Percentiles rank a stretch among this genome's conserved stretches.
Evolutionary conservation across 2,113 vertebrate genomes (phyloP).

Genomic region (Apus apus): DNA sequence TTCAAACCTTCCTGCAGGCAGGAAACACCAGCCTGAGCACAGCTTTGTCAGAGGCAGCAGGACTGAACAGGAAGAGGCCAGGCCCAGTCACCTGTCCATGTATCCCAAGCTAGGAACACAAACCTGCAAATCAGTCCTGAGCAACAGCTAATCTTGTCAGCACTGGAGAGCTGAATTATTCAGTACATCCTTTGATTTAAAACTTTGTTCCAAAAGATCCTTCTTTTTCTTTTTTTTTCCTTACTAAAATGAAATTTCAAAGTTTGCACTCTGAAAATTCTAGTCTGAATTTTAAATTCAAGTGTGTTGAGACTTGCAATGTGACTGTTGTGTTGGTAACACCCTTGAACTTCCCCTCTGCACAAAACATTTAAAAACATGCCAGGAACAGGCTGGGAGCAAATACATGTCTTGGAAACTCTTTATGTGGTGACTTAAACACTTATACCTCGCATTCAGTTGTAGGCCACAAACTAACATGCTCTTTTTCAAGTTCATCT

Average conservation of each 20-base stretch:
- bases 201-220: not conserved
- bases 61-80: not conserved
- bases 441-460: not conserved
- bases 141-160: not conserved
- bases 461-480: not conserved
- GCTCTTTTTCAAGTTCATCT: not conserved
- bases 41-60: not conserved
- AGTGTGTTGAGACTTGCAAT: not conserved
- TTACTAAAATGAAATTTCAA: not conserved
- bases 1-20: not conserved
- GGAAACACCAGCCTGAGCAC: not conserved
- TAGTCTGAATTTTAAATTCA: not conserved
- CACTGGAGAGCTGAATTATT: not conserved
- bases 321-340: not conserved
- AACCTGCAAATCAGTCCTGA: not conserved
- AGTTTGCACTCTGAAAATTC: not conserved
- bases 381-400: not conserved
- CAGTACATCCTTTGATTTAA: not conserved
- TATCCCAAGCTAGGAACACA: not conserved
- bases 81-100: not conserved
- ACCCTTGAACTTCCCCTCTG: not conserved
- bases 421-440: constrained; percentile 17
- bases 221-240: not conserved
- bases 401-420: not conserved
- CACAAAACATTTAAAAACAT: not conserved